Percentiles rank a stretch among this genome's conserved stretches.
These are phyloP conservation scores for Coleophora flavipennella DNA, from an alignment of 2,888 invertebrate species.

Conservation along the genomic window DNA sequence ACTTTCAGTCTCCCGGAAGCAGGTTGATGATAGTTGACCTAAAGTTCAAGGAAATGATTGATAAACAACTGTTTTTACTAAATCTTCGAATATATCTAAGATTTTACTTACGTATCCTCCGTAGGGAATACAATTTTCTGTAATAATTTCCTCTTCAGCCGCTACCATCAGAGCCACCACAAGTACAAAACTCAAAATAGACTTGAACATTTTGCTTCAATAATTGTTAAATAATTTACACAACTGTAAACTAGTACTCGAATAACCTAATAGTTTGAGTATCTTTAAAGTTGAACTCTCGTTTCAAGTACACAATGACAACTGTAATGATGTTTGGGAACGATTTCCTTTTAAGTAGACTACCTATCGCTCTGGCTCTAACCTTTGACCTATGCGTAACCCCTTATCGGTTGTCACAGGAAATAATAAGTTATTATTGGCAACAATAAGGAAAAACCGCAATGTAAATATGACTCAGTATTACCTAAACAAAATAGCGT, in stretches of 20 bases:
- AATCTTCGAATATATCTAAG: background rate
- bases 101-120: background rate
- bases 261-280: too few species aligned
- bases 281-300: too few species aligned
- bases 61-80: background rate
- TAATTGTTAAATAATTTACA: background rate
- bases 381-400: background rate
- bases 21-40: background rate
- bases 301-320: background rate
- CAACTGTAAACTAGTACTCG: background rate
- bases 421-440: background rate
- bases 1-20: background rate
- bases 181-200: background rate
- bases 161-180: too few species aligned
- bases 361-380: background rate
- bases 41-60: background rate
- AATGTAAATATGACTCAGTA: background rate
- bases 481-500: background rate
- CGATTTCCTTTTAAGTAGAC: background rate
- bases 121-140: background rate
- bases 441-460: background rate
- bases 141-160: background rate
- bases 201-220: background rate
- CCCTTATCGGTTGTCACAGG: background rate
- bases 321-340: background rate